Evolutionary conservation across 2,113 vertebrate genomes (phyloP).

Genomic region (Platysternon megacephalum): DNA sequence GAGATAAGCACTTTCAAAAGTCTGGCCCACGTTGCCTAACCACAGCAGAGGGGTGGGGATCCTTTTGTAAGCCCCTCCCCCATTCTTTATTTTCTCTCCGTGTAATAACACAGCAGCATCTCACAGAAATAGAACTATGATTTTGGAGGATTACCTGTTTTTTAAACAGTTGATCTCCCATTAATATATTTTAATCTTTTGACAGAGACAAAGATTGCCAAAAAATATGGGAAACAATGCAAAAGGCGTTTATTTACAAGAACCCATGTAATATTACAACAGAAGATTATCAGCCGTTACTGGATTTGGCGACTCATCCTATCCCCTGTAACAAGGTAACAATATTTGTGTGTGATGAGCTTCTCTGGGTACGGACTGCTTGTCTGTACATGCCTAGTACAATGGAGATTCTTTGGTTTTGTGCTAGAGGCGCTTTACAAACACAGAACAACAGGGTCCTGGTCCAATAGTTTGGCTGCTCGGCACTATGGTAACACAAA

Average conservation of each 20-base stretch:
- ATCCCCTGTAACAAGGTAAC: conserved; percentile 79
- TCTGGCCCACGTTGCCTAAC: neutral
- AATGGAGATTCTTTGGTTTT: neutral
- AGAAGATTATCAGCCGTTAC: conserved; percentile 76
- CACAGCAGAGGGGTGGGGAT: neutral
- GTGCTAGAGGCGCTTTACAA: too few species aligned
- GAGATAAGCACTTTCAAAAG: neutral
- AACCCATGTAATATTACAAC: conserved; percentile 73
- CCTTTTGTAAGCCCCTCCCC: neutral
- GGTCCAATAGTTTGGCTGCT: neutral
- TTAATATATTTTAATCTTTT: conserved; percentile 13
- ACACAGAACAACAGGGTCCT: neutral
- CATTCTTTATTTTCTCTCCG: neutral
- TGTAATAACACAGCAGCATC: neutral
- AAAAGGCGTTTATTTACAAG: conserved; percentile 74
- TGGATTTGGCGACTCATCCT: conserved; percentile 41
- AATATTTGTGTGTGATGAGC: neutral
- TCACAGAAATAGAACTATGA: neutral
- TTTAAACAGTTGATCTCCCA: neutral
- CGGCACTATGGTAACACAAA: neutral
- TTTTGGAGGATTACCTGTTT: neutral
- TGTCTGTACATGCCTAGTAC: neutral
- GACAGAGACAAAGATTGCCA: conserved; percentile 72
- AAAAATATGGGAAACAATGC: conserved; percentile 69
- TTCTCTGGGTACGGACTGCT: neutral